Evolutionary conservation across 2,113 vertebrate species (phyloP).

Genomic region (Brachirus orientalis): DNA sequence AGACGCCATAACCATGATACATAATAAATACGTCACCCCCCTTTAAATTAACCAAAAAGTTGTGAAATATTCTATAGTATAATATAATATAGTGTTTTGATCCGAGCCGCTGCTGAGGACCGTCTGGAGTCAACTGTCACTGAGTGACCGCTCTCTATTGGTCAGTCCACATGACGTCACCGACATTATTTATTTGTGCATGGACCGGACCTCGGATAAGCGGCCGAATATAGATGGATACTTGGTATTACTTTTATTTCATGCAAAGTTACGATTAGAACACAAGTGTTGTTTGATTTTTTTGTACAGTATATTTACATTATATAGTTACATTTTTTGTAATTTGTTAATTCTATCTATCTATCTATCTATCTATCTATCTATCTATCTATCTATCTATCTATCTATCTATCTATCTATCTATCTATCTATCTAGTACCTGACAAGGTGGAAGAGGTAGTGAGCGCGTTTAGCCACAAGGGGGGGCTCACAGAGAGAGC

Average conservation of each 20-base stretch:
- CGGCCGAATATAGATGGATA: too few species aligned
- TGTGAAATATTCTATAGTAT: neutral
- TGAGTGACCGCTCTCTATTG: slow-evolving; percentile 43
- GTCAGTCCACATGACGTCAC: slow-evolving; percentile 43
- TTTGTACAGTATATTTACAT: too few species aligned
- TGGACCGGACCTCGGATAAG: too few species aligned
- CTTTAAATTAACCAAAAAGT: neutral
- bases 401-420: neutral
- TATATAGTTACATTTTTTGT: too few species aligned
- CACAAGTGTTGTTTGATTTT: too few species aligned
- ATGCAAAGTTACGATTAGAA: too few species aligned
- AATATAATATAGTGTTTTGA: slow-evolving; percentile 23
- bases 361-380: too few species aligned
- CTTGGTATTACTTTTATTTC: neutral
- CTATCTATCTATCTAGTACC: neutral
- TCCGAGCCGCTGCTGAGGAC: neutral
- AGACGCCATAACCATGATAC: accelerated
- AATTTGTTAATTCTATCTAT: too few species aligned
- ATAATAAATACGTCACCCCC: neutral
- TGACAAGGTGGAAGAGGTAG: slow-evolving; percentile 20
- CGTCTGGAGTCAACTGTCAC: slow-evolving; percentile 11
- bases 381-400: neutral
- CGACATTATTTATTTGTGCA: neutral
- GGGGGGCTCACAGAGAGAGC: slow-evolving; percentile 59
- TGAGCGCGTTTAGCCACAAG: slow-evolving; percentile 65